Base-by-base conservation (phyloP, 1,140 invertebrate species). In the Eurytemora carolleeae region DNA sequence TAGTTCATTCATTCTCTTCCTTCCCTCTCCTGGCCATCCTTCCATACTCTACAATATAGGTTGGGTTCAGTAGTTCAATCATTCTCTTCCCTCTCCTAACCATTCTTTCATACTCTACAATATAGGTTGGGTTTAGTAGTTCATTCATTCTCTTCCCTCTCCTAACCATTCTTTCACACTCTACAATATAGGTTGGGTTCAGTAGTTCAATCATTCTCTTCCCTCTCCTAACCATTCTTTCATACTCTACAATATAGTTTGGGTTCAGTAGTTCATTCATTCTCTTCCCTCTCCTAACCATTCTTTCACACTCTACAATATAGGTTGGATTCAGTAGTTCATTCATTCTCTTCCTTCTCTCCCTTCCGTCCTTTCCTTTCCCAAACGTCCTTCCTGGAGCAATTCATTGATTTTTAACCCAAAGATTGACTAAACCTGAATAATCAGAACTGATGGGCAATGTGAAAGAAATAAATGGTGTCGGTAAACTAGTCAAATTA, bases 251-350 rank as follows among this genome's bases (percentile, higher is more conserved):
- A 2, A 24, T 19, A 16, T n/a, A n/a, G n/a, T n/a, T n/a, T n/a
- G 60, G 60, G 20, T 62, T 56, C 3, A 57, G 22, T 3, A 62
- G 53, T 2, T 62, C 60, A 24, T 58, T 25, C 60, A 61, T 62
- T 56, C 60, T 55, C 2, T 22, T 2, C 1, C 60, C 18, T 58
- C 54, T n/a, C 12, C 19, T 20, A 57, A 62, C 60, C 21, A 53
- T 22, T 24, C 57, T 54, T 20, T 62, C 44, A 2, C 52, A 17
- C 23, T 25, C 24, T 3, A 62, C n/a, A 2, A 24, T 19, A 16
- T 58, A 22, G 15, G 1, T 23, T 16, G 60, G 60, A 21, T 62
- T 56, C 3, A 57, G 22, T 3, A 62, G 53, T 2, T 62, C 60
- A 24, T 58, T 25, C 60, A 61, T 62, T 56, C 60, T 55, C 2